Base-by-base conservation (phyloP, 2,113 vertebrate species). In the Percina caprodes region DNA sequence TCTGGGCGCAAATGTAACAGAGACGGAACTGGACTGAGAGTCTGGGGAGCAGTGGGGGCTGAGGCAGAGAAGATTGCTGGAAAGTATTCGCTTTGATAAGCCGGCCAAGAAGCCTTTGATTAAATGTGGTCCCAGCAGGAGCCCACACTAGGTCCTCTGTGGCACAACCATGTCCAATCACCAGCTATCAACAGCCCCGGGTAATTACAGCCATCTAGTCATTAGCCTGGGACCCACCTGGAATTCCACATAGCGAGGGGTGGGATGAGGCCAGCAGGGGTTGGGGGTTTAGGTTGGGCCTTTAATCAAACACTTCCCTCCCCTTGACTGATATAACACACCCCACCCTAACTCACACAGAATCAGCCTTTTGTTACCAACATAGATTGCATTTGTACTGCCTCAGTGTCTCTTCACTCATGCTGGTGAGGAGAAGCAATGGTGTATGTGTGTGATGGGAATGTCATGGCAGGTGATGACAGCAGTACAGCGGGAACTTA, bases 1-100 rank as follows among this genome's bases (percentile, higher is more conserved):
- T 87, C 51, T 70, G 46, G 68, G 69, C 70, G 88, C 67, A 59
- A 83, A 81, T 75, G 80, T 75, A 75, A 60, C 79, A 61, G 61
- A 89, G 87, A 60, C 74, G 75, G 72, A 77, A 51, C 35, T 62
- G 78, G 74, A 79, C 85, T 58, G 69, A 62, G 68, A 79, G 77
- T 76, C 83, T 91, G 82, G 86, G 79, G 55, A 88, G 80, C 69
- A 73, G 79, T 91, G 69, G 88, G 86, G 86, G 82, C 79, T 46
- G 79, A 86, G 61, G 73, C 87, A 82, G 84, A 89, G 92, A 91
- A 91, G 92, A 94, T 93, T 93, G 92, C 86, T 82, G 78, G 75
- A 94, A 92, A 93, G 82, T 94, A 94, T 93, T 91, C 89, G 81
- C 95, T 95, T 94, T 94, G 93, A 93, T 94, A 94, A 92, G 76